Evolutionary conservation across 1,140 invertebrate genomes (phyloP).

Genomic region (Zophobas atratus): DNA sequence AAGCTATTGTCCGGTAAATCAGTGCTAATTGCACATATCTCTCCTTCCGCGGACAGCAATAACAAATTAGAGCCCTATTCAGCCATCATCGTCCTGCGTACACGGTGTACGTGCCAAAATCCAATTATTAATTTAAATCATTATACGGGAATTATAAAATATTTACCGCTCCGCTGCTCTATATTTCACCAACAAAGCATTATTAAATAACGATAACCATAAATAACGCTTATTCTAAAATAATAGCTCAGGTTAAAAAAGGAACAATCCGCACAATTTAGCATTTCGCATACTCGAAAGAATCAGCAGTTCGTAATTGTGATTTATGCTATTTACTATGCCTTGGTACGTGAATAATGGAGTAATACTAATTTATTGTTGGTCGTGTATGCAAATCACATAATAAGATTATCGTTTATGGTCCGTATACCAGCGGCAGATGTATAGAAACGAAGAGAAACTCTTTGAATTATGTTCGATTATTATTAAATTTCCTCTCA

Average conservation of each 20-base stretch:
- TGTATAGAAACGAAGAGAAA: slow-evolving; percentile 51
- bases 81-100: not conserved
- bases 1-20: slow-evolving; percentile 18
- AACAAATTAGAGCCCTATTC: slow-evolving; percentile 36
- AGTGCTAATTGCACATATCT: slow-evolving; percentile 28
- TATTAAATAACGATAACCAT: slow-evolving; percentile 40
- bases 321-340: slow-evolving; percentile 58
- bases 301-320: slow-evolving; percentile 57
- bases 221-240: slow-evolving; percentile 43
- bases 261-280: slow-evolving; percentile 33
- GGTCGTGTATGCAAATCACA: slow-evolving; percentile 62
- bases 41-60: slow-evolving; percentile 20
- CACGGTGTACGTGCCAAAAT: slow-evolving; percentile 24
- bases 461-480: slow-evolving; percentile 52
- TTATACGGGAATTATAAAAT: slow-evolving; percentile 37
- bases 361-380: slow-evolving; percentile 62
- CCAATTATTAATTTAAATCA: slow-evolving; percentile 42
- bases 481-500: slow-evolving; percentile 40
- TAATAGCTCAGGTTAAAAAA: slow-evolving; percentile 30
- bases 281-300: slow-evolving; percentile 38
- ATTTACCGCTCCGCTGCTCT: slow-evolving; percentile 13
- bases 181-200: slow-evolving; percentile 40
- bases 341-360: slow-evolving; percentile 55
- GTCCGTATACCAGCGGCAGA: slow-evolving; percentile 54
- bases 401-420: slow-evolving; percentile 61